These are phyloP conservation scores for Phrynocephalus vlangalii DNA, from an alignment of 2,797 vertebrate species.

Conservation along the genomic window DNA sequence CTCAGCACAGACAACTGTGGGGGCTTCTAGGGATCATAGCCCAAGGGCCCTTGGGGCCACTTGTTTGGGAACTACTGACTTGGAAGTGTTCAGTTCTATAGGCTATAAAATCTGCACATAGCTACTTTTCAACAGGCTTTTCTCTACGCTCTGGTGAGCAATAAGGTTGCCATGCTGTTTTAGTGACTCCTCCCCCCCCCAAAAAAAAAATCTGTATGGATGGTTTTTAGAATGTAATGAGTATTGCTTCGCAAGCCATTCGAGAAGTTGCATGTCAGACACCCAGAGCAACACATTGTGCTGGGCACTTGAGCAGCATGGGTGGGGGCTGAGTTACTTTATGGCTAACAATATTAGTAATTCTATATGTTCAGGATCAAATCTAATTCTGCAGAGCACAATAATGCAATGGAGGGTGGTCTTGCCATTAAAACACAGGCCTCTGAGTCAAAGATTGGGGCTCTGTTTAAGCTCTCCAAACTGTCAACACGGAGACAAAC, in stretches of 20 bases:
- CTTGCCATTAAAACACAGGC: not conserved
- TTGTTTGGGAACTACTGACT: too few relatives aligned
- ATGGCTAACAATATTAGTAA: not conserved
- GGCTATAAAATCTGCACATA: not conserved
- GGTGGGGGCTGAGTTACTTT: constrained; percentile 8
- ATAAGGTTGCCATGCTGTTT: not conserved
- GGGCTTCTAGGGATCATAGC: too few relatives aligned
- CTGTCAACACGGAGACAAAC: constrained; percentile 27
- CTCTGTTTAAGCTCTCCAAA: constrained; percentile 7
- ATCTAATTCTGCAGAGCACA: constrained; percentile 5
- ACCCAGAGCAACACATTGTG: not conserved
- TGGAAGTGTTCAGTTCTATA: not conserved
- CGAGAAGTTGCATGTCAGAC: not conserved
- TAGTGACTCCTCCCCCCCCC: not conserved
- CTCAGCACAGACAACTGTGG: too few relatives aligned
- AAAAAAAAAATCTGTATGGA: not conserved
- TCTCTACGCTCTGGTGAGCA: not conserved
- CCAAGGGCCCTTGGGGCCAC: too few relatives aligned
- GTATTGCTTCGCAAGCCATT: not conserved
- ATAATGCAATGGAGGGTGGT: not conserved
- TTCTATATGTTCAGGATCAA: constrained; percentile 23
- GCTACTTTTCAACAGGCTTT: not conserved
- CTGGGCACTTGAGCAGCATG: not conserved
- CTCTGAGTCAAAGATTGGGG: constrained; percentile 2
- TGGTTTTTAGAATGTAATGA: not conserved